These are phyloP conservation scores for Oreohelix idahoensis DNA, from an alignment of 1,140 invertebrate genomes.

Conservation along the genomic window DNA sequence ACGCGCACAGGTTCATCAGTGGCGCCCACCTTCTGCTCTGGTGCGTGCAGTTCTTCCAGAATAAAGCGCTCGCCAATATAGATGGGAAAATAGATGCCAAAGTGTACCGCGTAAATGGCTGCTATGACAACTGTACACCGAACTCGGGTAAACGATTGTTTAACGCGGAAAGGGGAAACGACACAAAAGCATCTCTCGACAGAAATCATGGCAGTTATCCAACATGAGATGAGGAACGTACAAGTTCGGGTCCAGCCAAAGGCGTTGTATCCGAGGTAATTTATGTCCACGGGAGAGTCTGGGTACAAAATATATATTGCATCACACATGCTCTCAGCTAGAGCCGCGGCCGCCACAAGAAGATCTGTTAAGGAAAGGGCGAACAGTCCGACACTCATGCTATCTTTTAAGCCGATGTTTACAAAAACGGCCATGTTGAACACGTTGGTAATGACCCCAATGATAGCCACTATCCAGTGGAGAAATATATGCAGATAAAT, in stretches of 20 bases:
- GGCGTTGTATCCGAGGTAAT: not conserved
- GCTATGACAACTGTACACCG: not conserved
- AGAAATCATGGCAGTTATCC: not conserved
- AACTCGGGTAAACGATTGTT: not conserved
- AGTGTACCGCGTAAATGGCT: not conserved
- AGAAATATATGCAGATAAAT: not conserved
- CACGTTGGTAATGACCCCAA: not conserved
- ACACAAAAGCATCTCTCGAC: conserved; percentile 12
- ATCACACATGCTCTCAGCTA: not conserved
- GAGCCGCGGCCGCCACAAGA: not conserved
- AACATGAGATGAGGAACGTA: not conserved
- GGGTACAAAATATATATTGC: not conserved
- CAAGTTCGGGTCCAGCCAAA: not conserved
- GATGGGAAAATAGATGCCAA: not conserved
- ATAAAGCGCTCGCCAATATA: not conserved
- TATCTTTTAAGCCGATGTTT: not conserved
- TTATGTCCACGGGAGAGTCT: not conserved
- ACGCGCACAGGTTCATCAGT: not conserved
- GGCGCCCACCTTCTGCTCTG: not conserved
- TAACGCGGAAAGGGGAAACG: not conserved
- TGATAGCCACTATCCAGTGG: not conserved
- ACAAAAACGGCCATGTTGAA: conserved; percentile 1
- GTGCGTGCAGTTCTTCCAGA: too few relatives aligned
- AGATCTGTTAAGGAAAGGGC: not conserved
- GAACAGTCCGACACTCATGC: conserved; percentile 11